A percentile compares a stretch with the other conserved stretches of the same genome.
These are phyloP conservation scores for Amniataba percoides DNA, from an alignment of 2,797 vertebrate genomes.

Conservation along the genomic window DNA sequence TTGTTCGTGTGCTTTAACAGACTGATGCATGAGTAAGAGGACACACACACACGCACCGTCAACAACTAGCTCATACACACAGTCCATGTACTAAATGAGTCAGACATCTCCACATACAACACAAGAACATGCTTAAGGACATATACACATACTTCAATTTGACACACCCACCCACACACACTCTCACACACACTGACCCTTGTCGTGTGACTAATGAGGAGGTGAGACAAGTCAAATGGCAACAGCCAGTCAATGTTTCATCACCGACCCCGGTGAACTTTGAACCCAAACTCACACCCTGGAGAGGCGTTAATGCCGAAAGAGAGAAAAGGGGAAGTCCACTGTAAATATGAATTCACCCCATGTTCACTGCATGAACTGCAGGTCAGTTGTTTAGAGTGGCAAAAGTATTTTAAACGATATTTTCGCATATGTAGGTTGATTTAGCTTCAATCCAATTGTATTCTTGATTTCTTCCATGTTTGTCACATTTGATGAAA, in stretches of 20 bases:
- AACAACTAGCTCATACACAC: background rate
- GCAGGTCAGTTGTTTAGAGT: background rate
- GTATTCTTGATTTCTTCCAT: background rate
- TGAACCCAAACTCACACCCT: slow-evolving; percentile 27
- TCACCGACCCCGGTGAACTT: slow-evolving; percentile 26
- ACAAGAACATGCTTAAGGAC: slow-evolving; percentile 13
- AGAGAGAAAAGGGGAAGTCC: background rate
- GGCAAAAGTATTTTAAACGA: background rate
- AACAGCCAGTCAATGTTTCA: slow-evolving; percentile 57
- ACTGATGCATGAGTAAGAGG: slow-evolving; percentile 32
- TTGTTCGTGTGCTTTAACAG: slow-evolving; percentile 37
- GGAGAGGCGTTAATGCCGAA: slow-evolving; percentile 13
- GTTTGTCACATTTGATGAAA: background rate
- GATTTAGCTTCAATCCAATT: background rate
- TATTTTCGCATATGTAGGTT: background rate
- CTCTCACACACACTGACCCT: slow-evolving; percentile 10
- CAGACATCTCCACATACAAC: background rate
- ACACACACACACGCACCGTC: slow-evolving; percentile 17
- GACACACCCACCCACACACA: background rate
- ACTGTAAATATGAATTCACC: slow-evolving; percentile 12
- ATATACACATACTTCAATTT: background rate
- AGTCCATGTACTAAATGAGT: background rate
- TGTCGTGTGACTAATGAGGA: slow-evolving; percentile 39
- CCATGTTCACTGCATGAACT: background rate
- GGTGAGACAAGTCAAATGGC: slow-evolving; percentile 41